These are phyloP conservation scores for Barbus barbus DNA, from an alignment of 2,113 vertebrate species.

Conservation along the genomic window DNA sequence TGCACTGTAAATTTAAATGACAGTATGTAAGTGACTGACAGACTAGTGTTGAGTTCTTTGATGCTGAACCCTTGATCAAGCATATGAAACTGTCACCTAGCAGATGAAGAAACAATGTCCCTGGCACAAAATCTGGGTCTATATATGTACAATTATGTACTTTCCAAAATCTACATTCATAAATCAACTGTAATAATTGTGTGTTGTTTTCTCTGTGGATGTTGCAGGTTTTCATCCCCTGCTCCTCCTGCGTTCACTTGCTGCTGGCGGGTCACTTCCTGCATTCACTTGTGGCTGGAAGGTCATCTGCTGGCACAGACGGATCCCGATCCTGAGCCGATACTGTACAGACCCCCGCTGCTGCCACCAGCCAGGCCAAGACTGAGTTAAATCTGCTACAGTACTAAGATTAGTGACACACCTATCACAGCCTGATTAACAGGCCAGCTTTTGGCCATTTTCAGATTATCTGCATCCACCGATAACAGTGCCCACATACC, in stretches of 20 bases:
- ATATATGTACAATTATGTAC: too few relatives aligned
- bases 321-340: not conserved
- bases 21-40: not conserved
- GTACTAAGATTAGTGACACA: not conserved
- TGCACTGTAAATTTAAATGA: conserved; percentile 21
- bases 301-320: not conserved
- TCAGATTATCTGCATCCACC: not conserved
- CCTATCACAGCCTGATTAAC: too few relatives aligned
- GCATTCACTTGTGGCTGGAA: not conserved
- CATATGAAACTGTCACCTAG: not conserved
- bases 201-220: not conserved
- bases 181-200: not conserved
- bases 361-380: not conserved
- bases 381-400: not conserved
- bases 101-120: too few relatives aligned
- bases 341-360: not conserved
- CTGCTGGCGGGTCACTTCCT: not conserved
- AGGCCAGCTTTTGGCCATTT: too few relatives aligned
- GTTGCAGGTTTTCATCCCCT: not conserved
- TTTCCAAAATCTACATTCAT: not conserved
- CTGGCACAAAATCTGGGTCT: too few relatives aligned
- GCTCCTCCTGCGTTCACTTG: not conserved
- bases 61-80: not conserved
- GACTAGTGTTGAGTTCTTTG: conserved; percentile 30
- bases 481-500: not conserved